A percentile compares a stretch with the other conserved stretches of the same genome.
Evolutionary conservation across 2,797 vertebrate species (phyloP).

Genomic region (Mycteria americana): DNA sequence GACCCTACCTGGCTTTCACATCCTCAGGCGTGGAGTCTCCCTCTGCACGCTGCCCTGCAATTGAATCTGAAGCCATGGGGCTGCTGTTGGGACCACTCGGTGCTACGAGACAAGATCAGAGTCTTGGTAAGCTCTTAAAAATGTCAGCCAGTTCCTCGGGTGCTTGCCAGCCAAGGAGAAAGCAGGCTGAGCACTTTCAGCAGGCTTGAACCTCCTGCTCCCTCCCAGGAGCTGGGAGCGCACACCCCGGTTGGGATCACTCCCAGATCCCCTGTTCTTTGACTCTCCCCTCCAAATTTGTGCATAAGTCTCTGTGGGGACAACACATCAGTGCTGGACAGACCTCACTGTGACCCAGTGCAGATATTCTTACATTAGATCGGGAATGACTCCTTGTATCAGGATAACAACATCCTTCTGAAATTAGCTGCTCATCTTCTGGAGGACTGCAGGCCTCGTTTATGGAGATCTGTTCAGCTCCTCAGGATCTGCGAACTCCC

Average conservation of each 20-base stretch:
- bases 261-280: background rate
- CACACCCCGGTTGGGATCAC: background rate
- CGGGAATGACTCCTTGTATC: background rate
- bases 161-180: background rate
- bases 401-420: background rate
- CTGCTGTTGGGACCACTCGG: conserved; percentile 72
- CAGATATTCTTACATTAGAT: background rate
- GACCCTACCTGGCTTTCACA: conserved; percentile 78
- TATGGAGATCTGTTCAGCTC: background rate
- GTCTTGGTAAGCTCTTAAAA: background rate
- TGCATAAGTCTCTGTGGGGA: background rate
- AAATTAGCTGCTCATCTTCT: background rate
- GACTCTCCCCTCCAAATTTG: background rate
- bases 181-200: background rate
- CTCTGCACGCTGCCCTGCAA: conserved; percentile 73
- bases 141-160: background rate
- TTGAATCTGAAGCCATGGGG: conserved; percentile 76
- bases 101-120: background rate
- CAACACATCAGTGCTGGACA: background rate
- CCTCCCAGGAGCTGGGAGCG: background rate
- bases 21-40: conserved; percentile 77
- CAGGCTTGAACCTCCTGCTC: background rate
- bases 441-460: background rate
- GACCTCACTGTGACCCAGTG: background rate
- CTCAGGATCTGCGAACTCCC: background rate